Percentiles rank a stretch among this genome's conserved stretches.
phyloP scores from a whole-genome alignment of 2,113 vertebrate species.

The Eretmochelys imbricata region DNA sequence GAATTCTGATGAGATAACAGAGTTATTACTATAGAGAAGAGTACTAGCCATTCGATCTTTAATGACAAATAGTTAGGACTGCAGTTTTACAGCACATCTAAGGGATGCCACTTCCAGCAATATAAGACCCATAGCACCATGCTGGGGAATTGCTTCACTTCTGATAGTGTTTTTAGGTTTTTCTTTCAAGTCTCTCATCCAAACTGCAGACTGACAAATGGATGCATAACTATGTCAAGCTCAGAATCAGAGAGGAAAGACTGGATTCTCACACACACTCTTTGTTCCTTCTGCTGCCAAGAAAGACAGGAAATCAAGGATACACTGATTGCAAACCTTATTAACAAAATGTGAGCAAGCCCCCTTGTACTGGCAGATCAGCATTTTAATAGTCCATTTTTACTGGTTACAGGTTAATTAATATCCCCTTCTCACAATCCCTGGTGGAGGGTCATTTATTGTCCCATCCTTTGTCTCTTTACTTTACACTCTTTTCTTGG shows the following conservation, averaged over 20 bases:
- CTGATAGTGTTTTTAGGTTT: neutral
- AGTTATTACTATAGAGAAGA: neutral
- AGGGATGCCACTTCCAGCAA: rapidly evolving
- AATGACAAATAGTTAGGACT: neutral
- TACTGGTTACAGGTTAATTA: neutral
- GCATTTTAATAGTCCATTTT: neutral
- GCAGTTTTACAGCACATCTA: neutral
- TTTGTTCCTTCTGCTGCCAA: neutral
- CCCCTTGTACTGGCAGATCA: neutral
- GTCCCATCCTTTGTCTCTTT: conserved; percentile 26
- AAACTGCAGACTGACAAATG: neutral
- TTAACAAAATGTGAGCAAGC: neutral
- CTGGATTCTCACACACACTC: neutral
- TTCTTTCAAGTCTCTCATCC: neutral
- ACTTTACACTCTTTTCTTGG: neutral
- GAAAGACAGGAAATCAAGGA: neutral
- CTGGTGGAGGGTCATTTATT: conserved; percentile 11
- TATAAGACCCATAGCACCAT: neutral
- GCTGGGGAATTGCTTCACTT: neutral
- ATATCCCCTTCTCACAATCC: conserved; percentile 4
- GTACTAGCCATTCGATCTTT: neutral
- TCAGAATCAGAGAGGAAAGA: neutral
- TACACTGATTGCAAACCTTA: neutral
- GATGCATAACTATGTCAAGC: neutral
- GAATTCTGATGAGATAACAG: neutral